A percentile compares a stretch with the other conserved stretches of the same genome.
phyloP scores from a whole-genome alignment of 2,888 invertebrate genomes.

The Drosophila rubida region DNA sequence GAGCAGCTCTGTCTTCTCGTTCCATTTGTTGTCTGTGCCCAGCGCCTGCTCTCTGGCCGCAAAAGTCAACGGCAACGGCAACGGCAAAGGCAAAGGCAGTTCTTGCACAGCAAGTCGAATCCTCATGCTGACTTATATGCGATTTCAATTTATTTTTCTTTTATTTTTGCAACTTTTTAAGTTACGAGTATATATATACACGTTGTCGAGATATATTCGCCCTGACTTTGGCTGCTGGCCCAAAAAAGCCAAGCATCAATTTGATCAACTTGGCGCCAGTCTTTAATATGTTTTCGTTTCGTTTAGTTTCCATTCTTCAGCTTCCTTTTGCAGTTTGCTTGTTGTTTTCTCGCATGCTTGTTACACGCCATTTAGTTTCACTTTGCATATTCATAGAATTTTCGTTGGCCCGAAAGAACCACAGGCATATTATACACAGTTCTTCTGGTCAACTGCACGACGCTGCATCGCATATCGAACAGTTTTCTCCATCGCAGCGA shows the following conservation, averaged over 20 bases:
- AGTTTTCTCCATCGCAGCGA: conserved; percentile 19
- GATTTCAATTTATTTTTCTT: conserved; percentile 53
- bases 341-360: conserved; percentile 42
- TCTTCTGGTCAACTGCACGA: conserved; percentile 44
- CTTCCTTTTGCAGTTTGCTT: conserved; percentile 15
- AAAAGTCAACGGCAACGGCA: too few species aligned
- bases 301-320: conserved; percentile 19
- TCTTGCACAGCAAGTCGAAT: conserved; percentile 11
- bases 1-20: neutral
- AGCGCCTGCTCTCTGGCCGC: neutral
- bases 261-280: conserved; percentile 78
- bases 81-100: conserved; percentile 4
- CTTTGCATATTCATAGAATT: conserved; percentile 67
- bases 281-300: conserved; percentile 64
- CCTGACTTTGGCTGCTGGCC: conserved; percentile 60
- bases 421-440: conserved; percentile 42
- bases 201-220: conserved; percentile 28
- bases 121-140: conserved; percentile 43
- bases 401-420: conserved; percentile 33
- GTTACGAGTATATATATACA: conserved; percentile 35
- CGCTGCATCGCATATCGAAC: conserved; percentile 28
- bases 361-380: conserved; percentile 76
- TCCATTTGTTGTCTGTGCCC: conserved; percentile 1
- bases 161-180: conserved; percentile 54
- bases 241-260: conserved; percentile 72